A percentile compares a stretch with the other conserved stretches of the same genome.
Conservation (phyloP, 2,797 vertebrate genomes). For the Buphagus erythrorhynchus region DNA sequence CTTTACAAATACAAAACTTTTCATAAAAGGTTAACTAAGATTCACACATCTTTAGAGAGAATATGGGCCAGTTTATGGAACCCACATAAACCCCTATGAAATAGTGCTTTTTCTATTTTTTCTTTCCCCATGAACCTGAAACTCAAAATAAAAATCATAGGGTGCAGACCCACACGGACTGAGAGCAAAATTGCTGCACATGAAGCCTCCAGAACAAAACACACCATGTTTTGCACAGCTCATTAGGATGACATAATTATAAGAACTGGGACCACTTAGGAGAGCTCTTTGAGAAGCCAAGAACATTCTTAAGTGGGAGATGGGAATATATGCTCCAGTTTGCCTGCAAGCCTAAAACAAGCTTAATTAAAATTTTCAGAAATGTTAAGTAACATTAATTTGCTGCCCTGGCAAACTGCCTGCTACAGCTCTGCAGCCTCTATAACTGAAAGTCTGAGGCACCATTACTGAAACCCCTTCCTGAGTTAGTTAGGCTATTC, state of each 20-base stretch:
- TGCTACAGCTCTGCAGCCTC: not conserved
- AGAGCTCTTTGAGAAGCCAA: constrained; percentile 52
- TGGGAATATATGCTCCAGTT: constrained; percentile 21
- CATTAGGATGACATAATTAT: constrained; percentile 52
- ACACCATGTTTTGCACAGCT: constrained; percentile 39
- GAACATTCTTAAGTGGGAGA: not conserved
- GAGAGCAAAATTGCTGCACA: not conserved
- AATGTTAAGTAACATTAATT: constrained; percentile 65
- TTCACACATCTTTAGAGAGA: constrained; percentile 49
- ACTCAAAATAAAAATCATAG: constrained; percentile 36
- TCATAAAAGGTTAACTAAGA: constrained; percentile 8
- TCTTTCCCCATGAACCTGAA: not conserved
- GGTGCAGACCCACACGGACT: not conserved
- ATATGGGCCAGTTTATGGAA: not conserved
- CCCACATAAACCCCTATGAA: not conserved
- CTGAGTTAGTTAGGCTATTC: not conserved
- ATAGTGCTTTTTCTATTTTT: not conserved
- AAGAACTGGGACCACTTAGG: constrained; percentile 41
- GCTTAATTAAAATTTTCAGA: constrained; percentile 69
- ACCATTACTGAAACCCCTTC: not conserved
- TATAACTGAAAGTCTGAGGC: not conserved
- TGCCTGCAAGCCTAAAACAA: constrained; percentile 46
- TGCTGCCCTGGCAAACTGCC: constrained; percentile 46
- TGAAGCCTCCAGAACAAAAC: constrained; percentile 27
- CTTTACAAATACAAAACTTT: constrained; percentile 26